Base-by-base conservation (phyloP, 2,113 vertebrate species). In the Leptobrachium ailaonicum region DNA sequence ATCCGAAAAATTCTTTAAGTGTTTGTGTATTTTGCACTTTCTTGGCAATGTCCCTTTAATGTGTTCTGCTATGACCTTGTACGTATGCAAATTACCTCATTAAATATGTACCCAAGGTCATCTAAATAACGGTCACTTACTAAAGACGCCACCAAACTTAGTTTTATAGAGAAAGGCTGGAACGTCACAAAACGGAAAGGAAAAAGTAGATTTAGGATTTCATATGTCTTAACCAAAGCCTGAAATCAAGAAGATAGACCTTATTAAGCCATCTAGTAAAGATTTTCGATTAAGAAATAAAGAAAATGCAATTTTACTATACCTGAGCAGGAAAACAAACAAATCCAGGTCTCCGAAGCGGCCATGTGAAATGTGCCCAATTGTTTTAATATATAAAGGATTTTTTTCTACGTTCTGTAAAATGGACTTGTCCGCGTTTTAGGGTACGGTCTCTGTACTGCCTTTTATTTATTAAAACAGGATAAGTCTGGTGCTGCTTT, bases 11-110 rank as follows among this genome's bases (percentile, higher is more conserved):
- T 78, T 78, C 54, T 71, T 71, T 78, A 62, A 5, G 67, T 78
- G 67, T 78, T 78, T 69, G 53, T 78, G 56, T 71, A 78, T 41
- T 20, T 78, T 78, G 54, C 67, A 78, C 76, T 78, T 78, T 69
- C 42, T 43, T 62, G 67, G 41, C 54, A 78, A 78, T 32, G 66
- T 71, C 69, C 76, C 76, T 47, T 41, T 47, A 47, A 71, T 40
- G 8, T 45, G 66, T 10, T 32, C 7, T 50, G 1, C 2, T 41
- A 73, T 60, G 53, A 75, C 71, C 43, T 60, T 69, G 79, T 75
- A 75, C 64, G 56, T 81, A 54, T 53, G 47, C 63, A 54, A 75
- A 40, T 68, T 56, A 75, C 71, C 64, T 75, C 62, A 42, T 60
- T 56, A 42, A 71, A 67, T 74, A 60, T 60, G 71, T 44, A 63